phyloP scores from a whole-genome alignment of 1,140 invertebrate genomes.

The Hylaeus volcanicus region DNA sequence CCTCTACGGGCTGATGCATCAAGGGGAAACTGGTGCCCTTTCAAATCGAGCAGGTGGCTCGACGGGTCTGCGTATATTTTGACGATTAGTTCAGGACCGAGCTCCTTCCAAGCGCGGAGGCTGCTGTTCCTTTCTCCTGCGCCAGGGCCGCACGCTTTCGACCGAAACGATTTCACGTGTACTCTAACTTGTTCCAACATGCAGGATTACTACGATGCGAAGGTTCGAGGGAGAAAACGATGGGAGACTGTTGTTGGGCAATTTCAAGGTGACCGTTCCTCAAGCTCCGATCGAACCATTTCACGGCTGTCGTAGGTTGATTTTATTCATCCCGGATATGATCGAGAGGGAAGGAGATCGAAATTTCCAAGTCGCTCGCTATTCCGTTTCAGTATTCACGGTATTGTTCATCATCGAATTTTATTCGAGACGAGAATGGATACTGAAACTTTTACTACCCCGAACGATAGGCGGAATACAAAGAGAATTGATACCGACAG shows the following conservation, averaged over 20 bases:
- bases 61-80: conserved; percentile 63
- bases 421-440: conserved; percentile 19
- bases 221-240: too few relatives aligned
- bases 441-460: conserved; percentile 13
- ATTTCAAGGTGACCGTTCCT: too few relatives aligned
- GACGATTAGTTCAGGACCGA: conserved; percentile 71
- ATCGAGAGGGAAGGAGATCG: background rate
- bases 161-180: background rate
- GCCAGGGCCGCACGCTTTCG: conserved; percentile 45
- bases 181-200: background rate
- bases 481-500: conserved; percentile 27
- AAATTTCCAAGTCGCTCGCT: background rate
- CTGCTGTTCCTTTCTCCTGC: conserved; percentile 50
- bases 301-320: too few relatives aligned
- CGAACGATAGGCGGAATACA: conserved; percentile 29
- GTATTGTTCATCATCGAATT: conserved; percentile 41
- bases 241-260: too few relatives aligned
- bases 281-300: too few relatives aligned
- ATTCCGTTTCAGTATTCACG: background rate
- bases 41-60: conserved; percentile 72
- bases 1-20: conserved; percentile 30
- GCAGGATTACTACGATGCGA: too few relatives aligned
- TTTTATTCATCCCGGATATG: background rate
- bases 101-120: conserved; percentile 60
- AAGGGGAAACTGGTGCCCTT: conserved; percentile 56